phyloP scores from a whole-genome alignment of 2,888 invertebrate species.

The Lasioglossum morio region DNA sequence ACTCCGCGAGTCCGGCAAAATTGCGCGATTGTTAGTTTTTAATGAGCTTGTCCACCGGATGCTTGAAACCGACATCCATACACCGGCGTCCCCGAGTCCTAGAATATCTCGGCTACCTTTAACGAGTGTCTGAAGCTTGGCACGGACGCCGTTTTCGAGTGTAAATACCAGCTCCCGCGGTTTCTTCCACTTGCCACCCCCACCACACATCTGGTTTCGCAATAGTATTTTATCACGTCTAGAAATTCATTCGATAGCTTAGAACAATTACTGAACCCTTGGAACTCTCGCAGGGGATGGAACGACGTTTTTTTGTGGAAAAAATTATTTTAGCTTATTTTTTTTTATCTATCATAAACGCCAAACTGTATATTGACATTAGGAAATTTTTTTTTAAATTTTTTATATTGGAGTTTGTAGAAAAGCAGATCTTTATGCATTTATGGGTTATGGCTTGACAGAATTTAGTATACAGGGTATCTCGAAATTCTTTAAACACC shows the following conservation, averaged over 20 bases:
- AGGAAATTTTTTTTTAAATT: too few relatives aligned
- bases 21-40: constrained; percentile 57
- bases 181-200: background rate
- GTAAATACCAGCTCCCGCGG: background rate
- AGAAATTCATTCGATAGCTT: background rate
- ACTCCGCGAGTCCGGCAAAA: constrained; percentile 32
- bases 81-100: background rate
- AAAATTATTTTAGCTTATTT: too few relatives aligned
- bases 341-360: too few relatives aligned
- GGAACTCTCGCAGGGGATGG: too few relatives aligned
- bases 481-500: too few relatives aligned
- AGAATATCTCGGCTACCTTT: background rate
- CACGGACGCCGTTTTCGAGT: constrained; percentile 7
- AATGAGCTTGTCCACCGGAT: constrained; percentile 45
- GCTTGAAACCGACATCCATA: constrained; percentile 19
- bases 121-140: background rate
- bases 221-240: background rate
- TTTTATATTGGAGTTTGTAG: too few relatives aligned
- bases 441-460: too few relatives aligned
- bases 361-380: too few relatives aligned
- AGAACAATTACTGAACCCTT: too few relatives aligned
- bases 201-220: background rate
- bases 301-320: too few relatives aligned
- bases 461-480: too few relatives aligned
- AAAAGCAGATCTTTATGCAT: too few relatives aligned